A percentile compares a stretch with the other conserved stretches of the same genome.
These are phyloP conservation scores for Lochmaea crataegi DNA, from an alignment of 2,888 invertebrate species.

Conservation along the genomic window DNA sequence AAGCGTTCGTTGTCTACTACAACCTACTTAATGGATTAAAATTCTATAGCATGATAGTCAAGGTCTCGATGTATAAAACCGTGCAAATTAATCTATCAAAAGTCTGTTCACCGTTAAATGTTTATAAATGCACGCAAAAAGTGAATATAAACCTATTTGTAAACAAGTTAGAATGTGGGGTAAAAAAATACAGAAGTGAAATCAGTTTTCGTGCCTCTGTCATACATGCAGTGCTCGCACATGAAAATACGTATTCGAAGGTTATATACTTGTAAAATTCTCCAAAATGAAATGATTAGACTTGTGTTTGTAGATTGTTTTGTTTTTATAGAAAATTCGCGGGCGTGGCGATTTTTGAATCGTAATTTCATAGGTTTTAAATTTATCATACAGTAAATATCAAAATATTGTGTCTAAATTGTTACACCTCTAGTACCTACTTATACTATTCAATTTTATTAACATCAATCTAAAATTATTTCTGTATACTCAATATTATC, in stretches of 20 bases:
- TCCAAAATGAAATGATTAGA: conserved; percentile 21
- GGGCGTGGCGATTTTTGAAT: conserved; percentile 49
- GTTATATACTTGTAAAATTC: conserved; percentile 39
- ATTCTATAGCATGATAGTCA: conserved; percentile 50
- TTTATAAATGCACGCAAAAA: conserved; percentile 6
- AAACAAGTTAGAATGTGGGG: conserved; percentile 34
- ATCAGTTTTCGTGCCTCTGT: conserved; percentile 37
- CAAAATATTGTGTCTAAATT: neutral
- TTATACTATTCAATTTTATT: too few species aligned
- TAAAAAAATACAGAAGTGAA: conserved; percentile 33
- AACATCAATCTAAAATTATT: too few species aligned
- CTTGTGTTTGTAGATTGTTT: conserved; percentile 22
- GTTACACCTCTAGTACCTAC: too few species aligned
- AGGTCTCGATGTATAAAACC: conserved; percentile 48
- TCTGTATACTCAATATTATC: too few species aligned
- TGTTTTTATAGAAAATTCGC: conserved; percentile 44
- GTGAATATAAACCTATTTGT: conserved; percentile 20
- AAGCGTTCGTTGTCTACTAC: conserved; percentile 60
- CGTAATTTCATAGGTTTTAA: neutral
- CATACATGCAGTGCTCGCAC: conserved; percentile 30
- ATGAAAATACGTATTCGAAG: conserved; percentile 26
- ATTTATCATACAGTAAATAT: neutral
- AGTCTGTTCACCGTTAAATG: conserved; percentile 36
- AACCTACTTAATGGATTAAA: conserved; percentile 29
- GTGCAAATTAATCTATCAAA: conserved; percentile 38